Evolutionary conservation across 2,113 vertebrate species (phyloP).

Genomic region (Seriola dumerili): DNA sequence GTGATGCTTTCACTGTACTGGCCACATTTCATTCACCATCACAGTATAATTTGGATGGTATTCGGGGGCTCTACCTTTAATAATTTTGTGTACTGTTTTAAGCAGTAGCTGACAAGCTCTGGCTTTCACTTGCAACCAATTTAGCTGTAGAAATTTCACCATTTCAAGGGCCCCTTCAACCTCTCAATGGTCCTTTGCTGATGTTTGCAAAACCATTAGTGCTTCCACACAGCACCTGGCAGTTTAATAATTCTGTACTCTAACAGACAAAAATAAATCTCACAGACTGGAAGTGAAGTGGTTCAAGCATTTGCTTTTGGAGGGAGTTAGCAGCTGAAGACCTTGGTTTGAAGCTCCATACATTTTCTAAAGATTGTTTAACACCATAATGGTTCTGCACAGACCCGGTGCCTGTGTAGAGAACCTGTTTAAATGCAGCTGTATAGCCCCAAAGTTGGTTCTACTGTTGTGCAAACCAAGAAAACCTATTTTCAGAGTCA

Average conservation of each 20-base stretch:
- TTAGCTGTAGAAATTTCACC: constrained; percentile 21
- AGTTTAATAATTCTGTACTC: constrained; percentile 45
- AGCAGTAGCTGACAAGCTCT: constrained; percentile 17
- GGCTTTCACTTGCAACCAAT: constrained; percentile 34
- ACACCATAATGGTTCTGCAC: constrained; percentile 4
- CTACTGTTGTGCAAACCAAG: constrained; percentile 15
- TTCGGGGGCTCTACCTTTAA: constrained; percentile 3
- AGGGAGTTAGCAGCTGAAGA: constrained; percentile 35
- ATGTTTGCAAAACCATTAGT: constrained; percentile 67
- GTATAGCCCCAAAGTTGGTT: neutral
- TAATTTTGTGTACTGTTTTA: constrained; percentile 22
- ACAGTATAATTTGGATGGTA: constrained; percentile 17
- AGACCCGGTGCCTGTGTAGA: neutral
- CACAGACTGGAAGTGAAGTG: constrained; percentile 43
- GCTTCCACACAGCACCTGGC: constrained; percentile 51
- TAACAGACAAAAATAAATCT: constrained; percentile 52
- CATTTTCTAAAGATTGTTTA: constrained; percentile 17
- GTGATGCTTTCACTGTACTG: constrained; percentile 12
- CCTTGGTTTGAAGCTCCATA: constrained; percentile 34
- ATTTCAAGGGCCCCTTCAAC: constrained; percentile 37
- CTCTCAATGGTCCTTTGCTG: constrained; percentile 50
- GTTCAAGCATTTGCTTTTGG: constrained; percentile 37
- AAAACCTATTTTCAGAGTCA: constrained; percentile 32
- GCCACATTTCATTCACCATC: constrained; percentile 3
- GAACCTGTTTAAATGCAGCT: constrained; percentile 1